phyloP scores from a whole-genome alignment of 1,140 invertebrate species.

The Rhizoglyphus robini region DNA sequence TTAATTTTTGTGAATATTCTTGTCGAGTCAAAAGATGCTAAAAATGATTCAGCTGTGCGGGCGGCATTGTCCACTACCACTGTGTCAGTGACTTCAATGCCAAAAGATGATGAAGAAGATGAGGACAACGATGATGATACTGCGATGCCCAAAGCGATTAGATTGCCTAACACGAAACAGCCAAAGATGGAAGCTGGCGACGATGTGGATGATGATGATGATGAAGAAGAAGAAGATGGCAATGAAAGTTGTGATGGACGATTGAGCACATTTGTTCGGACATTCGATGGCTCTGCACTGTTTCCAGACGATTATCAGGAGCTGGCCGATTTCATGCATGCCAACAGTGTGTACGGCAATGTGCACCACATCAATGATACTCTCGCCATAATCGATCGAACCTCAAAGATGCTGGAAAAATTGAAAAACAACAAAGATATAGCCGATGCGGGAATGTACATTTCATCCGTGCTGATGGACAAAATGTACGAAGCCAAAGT shows the following conservation, averaged over 20 bases:
- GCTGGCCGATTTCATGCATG: not conserved
- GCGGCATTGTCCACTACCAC: too few relatives aligned
- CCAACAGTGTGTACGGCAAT: not conserved
- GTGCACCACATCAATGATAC: not conserved
- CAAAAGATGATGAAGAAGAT: too few relatives aligned
- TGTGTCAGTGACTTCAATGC: too few relatives aligned
- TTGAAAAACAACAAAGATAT: not conserved
- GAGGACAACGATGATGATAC: not conserved
- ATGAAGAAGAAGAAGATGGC: not conserved
- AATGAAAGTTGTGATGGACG: not conserved
- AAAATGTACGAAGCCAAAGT: conserved; percentile 1
- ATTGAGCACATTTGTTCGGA: not conserved
- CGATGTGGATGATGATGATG: not conserved
- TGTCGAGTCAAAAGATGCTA: too few relatives aligned
- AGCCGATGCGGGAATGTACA: not conserved
- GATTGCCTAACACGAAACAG: too few relatives aligned
- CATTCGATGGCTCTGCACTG: not conserved
- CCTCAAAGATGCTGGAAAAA: not conserved
- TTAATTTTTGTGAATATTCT: too few relatives aligned
- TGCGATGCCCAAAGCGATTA: not conserved
- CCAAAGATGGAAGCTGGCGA: too few relatives aligned
- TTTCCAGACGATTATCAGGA: not conserved
- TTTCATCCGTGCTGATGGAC: not conserved
- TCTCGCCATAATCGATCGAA: not conserved
- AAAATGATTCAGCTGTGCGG: too few relatives aligned